These are phyloP conservation scores for Calliphora vomitoria DNA, from an alignment of 2,888 invertebrate genomes.

Conservation along the genomic window DNA sequence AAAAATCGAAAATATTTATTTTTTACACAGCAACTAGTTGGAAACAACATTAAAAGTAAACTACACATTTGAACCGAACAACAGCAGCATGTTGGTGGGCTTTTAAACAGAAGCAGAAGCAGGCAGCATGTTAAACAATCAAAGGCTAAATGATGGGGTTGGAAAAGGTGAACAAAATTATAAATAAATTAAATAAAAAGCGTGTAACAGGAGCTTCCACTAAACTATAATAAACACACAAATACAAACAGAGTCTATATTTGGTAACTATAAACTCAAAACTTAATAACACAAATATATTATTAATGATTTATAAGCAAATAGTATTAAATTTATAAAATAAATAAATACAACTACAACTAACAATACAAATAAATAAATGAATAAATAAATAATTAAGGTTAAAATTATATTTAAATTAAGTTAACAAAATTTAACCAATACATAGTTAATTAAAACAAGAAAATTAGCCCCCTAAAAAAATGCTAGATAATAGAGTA, in stretches of 20 bases:
- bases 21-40: constrained; percentile 90
- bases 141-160: constrained; percentile 59
- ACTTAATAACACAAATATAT: constrained; percentile 53
- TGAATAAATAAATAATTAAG: constrained; percentile 35
- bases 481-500: constrained; percentile 1
- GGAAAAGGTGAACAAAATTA: constrained; percentile 34
- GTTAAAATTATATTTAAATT: constrained; percentile 12
- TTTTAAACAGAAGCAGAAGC: neutral
- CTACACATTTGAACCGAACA: neutral
- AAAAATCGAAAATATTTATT: constrained; percentile 1
- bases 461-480: neutral
- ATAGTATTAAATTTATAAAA: constrained; percentile 51
- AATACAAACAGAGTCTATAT: constrained; percentile 66
- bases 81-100: constrained; percentile 16
- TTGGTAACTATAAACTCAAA: constrained; percentile 66
- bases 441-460: constrained; percentile 3
- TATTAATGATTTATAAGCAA: constrained; percentile 42
- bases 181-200: constrained; percentile 71
- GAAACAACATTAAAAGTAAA: constrained; percentile 89
- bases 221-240: constrained; percentile 75
- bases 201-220: constrained; percentile 84
- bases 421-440: constrained; percentile 35
- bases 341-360: constrained; percentile 39
- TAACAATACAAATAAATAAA: constrained; percentile 9
- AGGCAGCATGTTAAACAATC: constrained; percentile 46